Base-by-base conservation (phyloP, 2,888 invertebrate genomes). In the Aphelenchoides bicaudatus region DNA sequence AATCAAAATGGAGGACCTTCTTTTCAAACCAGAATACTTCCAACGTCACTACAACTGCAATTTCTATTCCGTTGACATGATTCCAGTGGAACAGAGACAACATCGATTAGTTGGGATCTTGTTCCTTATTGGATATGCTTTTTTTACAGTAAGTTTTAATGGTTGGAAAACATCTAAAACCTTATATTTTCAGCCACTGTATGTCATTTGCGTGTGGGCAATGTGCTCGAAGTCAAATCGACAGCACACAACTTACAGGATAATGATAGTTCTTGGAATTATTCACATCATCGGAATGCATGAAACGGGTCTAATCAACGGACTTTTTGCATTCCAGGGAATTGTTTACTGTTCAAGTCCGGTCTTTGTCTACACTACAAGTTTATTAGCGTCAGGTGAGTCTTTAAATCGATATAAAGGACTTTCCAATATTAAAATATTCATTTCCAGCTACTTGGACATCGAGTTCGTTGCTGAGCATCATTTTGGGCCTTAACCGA, bases 31-130 rank as follows among this genome's bases (percentile, higher is more conserved):
- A 25, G 43, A 43, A 25, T 43, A 43, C 43, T 43, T 6, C 8
- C 16, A 43, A 10, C 43, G 43, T 10, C 43, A 43, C n/a, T 43
- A 43, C 43, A 43, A 43, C n/a, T 43, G 43, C 43, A 43, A 43
- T 21, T 43, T 43, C 43, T 43, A 43, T 25, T 10, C 43, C 10
- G 43, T 43, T 6, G 43, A 43, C 43, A n/a, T 10, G 21, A 25
- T 43, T 6, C 43, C 43, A 25, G 10, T 43, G 43, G 43, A 43
- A 6, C 21, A 21, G 10, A 19, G 43, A 43, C 43, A 43, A 25
- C 43, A 43, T 25, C 16, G 25, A 25, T 19, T 43, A 10, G 43
- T 25, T 8, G 43, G 43, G 21, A 8, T 43, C 43, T 43, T 6
- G 8, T 43, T 43, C 23, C 43, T 43, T n/a, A 43, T 43, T 25